Percentiles rank a stretch among this genome's conserved stretches.
phyloP scores from a whole-genome alignment of 2,113 vertebrate genomes.

The Lepisosteus oculatus region DNA sequence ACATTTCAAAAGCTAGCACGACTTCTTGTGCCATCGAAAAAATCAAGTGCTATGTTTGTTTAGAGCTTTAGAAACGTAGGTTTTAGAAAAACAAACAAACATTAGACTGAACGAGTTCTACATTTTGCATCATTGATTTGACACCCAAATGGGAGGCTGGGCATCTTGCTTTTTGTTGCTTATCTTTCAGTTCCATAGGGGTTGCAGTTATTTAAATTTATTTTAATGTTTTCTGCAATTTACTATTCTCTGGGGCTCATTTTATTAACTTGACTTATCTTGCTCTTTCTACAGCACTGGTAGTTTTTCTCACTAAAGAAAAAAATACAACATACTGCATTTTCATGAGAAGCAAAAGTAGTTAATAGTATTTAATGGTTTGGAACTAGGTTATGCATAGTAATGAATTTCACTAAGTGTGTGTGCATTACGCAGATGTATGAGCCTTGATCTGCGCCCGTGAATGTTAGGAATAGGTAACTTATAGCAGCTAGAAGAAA shows the following conservation, averaged over 20 bases:
- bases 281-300: constrained; percentile 37
- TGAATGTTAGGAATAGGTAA: too few relatives aligned
- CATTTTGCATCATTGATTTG: too few relatives aligned
- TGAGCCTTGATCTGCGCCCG: too few relatives aligned
- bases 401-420: constrained; percentile 44
- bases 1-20: too few relatives aligned
- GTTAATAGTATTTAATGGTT: constrained; percentile 58
- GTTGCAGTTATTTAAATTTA: constrained; percentile 40
- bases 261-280: constrained; percentile 57
- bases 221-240: constrained; percentile 37
- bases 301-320: constrained; percentile 37
- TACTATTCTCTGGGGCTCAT: constrained; percentile 44
- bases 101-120: too few relatives aligned
- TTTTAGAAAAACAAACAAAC: too few relatives aligned
- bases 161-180: neutral
- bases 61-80: too few relatives aligned
- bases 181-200: constrained; percentile 9
- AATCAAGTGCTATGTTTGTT: too few relatives aligned
- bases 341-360: constrained; percentile 38
- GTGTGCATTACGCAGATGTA: constrained; percentile 11
- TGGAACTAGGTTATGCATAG: constrained; percentile 50
- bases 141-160: too few relatives aligned
- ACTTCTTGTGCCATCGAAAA: too few relatives aligned
- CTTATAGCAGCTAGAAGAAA: too few relatives aligned
- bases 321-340: constrained; percentile 26